These are phyloP conservation scores for Bombus waltoni DNA, from an alignment of 1,140 invertebrate genomes.

Conservation along the genomic window DNA sequence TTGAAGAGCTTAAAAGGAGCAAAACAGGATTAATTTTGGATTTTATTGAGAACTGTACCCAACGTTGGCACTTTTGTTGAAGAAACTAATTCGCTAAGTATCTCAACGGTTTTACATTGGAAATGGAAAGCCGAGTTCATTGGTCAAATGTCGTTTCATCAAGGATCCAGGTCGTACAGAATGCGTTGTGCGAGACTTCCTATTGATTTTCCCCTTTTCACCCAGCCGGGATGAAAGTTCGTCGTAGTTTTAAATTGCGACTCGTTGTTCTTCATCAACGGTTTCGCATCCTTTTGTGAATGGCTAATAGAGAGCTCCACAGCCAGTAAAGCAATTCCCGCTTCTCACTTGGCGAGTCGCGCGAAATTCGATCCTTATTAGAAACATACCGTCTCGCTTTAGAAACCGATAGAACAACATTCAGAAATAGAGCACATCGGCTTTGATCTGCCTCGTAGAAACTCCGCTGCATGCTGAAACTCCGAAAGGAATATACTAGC, in stretches of 20 bases:
- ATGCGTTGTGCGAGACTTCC: neutral
- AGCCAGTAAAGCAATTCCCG: neutral
- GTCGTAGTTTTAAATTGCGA: slow-evolving; percentile 9
- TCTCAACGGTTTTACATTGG: neutral
- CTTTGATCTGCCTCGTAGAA: neutral
- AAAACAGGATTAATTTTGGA: neutral
- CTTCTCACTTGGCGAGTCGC: too few relatives aligned
- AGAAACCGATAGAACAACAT: neutral
- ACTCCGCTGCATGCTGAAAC: neutral
- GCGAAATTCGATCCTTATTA: neutral
- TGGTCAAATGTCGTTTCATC: slow-evolving; percentile 1
- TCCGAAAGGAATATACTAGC: neutral
- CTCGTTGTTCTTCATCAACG: slow-evolving; percentile 9
- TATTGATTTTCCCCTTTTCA: slow-evolving; percentile 20
- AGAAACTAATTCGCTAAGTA: neutral
- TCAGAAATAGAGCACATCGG: neutral
- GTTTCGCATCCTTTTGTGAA: neutral
- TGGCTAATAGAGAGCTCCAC: neutral
- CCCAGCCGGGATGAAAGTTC: neutral
- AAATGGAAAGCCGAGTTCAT: neutral
- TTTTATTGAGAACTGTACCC: neutral
- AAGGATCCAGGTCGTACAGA: neutral
- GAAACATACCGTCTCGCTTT: slow-evolving; percentile 6
- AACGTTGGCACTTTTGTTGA: too few relatives aligned
- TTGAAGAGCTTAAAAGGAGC: too few relatives aligned